Evolutionary conservation across 2,888 invertebrate species (phyloP).

Genomic region (Limnephilus rhombicus): DNA sequence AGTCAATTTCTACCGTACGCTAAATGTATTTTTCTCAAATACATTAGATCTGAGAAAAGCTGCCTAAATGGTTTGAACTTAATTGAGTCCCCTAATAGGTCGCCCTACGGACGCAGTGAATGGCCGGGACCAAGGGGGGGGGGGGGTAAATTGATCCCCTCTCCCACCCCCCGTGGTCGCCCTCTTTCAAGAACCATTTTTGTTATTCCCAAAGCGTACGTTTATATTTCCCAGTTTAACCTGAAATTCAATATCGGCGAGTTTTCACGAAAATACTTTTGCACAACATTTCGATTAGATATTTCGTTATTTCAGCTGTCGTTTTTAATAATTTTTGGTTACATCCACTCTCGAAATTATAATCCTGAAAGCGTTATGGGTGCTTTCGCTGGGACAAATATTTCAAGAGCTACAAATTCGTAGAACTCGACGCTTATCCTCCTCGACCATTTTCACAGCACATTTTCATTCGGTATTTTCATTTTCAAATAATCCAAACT

Average conservation of each 20-base stretch:
- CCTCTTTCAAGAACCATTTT: slow-evolving; percentile 39
- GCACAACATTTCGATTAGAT: neutral
- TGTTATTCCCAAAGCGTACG: slow-evolving; percentile 42
- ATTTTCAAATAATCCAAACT: no score
- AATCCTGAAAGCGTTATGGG: neutral
- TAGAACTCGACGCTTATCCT: neutral
- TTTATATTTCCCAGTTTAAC: slow-evolving; percentile 13
- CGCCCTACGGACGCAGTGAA: slow-evolving; percentile 31
- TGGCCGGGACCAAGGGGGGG: neutral
- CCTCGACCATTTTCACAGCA: neutral
- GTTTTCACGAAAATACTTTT: slow-evolving; percentile 4
- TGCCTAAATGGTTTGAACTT: slow-evolving; percentile 49
- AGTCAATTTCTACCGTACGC: neutral
- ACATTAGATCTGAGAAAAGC: neutral
- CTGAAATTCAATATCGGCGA: slow-evolving; percentile 32
- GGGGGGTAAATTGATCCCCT: neutral
- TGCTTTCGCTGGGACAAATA: neutral
- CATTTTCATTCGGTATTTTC: no score
- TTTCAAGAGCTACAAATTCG: neutral
- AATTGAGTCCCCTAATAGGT: slow-evolving; percentile 48
- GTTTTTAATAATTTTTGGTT: neutral
- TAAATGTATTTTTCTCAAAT: neutral
- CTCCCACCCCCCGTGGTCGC: neutral
- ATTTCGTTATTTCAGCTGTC: slow-evolving; percentile 1
- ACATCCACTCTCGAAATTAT: neutral